Evolutionary conservation across 2,888 invertebrate genomes (phyloP), one percentile per base, ranked within the genome.

Genomic region (Drosophila dives): DNA sequence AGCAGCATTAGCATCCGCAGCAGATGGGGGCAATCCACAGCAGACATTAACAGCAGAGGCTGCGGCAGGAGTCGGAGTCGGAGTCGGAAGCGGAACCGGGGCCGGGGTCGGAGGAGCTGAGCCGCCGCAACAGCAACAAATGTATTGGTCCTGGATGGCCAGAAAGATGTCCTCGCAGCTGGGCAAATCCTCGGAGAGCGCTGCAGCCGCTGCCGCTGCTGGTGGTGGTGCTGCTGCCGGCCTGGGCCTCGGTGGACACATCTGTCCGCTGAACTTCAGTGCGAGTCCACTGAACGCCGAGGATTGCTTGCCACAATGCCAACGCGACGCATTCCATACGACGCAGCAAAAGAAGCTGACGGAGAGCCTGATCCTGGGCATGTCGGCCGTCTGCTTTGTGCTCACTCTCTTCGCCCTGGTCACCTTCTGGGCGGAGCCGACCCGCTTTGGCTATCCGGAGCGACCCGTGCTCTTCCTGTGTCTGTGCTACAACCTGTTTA

Each of bases 371-470:
- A 96, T 96, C 93, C 95, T 95, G 33, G 95, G 96, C 6, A 95
- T 97, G 93, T 96, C 97, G 0, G 95, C 96, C 92, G 92, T 97
- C 34, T 96, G 97, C 73, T 95, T 97, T 88, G 94, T 96, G 1
- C 96, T 98, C 20, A 97, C 98, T 0, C 94, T 96, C 0, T 98
- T 98, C 92, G 96, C 97, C 0, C 93, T 97, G 81, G 94, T 97
- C 58, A 98, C 99, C 0, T 98, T 98, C 93, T 95, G 97, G 93
- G 96, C 98, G 48, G 98, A 98, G 90, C 97, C 97, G 36, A 95
- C 96, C 42, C 94, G 99, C 61, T 99, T 98, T 92, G 95, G 97
- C 48, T 99, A 98, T 93, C 99, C 99, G 0, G 98, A 98, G 91
- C 94, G 98, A 51, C 98, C 98, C 0, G 96, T 98, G 45, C 96